Percentiles rank a stretch among this genome's conserved stretches.
Conservation (phyloP, 1,140 invertebrate genomes). For the Drosophila auraria region DNA sequence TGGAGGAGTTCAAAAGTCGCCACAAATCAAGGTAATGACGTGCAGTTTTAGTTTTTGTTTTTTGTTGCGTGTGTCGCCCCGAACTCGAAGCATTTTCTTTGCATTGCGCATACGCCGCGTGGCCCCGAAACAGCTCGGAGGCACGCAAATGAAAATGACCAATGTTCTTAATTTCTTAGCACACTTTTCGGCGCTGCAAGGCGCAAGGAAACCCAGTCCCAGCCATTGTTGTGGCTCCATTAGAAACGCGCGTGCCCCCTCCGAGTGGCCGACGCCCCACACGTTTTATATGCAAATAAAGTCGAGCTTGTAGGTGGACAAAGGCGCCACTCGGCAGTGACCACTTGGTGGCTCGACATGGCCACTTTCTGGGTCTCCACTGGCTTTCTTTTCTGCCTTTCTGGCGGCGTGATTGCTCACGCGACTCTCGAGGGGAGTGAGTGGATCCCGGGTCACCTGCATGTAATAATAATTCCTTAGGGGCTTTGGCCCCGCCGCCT, state of each 20-base stretch:
- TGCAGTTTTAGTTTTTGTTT: slow-evolving; percentile 63
- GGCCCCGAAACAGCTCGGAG: slow-evolving; percentile 30
- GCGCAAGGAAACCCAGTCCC: slow-evolving; percentile 41
- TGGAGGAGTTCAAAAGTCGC: slow-evolving; percentile 25
- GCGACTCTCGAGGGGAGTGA: slow-evolving; percentile 41
- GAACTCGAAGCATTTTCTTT: slow-evolving; percentile 48
- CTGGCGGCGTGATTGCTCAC: slow-evolving; percentile 67
- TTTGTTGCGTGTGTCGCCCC: slow-evolving; percentile 65
- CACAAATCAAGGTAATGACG: slow-evolving; percentile 80
- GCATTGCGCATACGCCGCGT: slow-evolving; percentile 73
- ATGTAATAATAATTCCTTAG: slow-evolving; percentile 75
- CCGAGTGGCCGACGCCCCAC: slow-evolving; percentile 28
- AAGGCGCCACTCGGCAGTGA: slow-evolving; percentile 63
- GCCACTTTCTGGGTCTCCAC: slow-evolving; percentile 30
- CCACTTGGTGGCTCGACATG: slow-evolving; percentile 49
- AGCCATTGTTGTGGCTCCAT: slow-evolving; percentile 41
- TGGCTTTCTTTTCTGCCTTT: slow-evolving; percentile 17
- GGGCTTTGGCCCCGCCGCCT: slow-evolving; percentile 32
- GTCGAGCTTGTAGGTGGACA: slow-evolving; percentile 21
- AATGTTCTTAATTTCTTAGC: slow-evolving; percentile 79
- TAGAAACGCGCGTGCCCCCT: slow-evolving; percentile 42
- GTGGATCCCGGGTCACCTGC: slow-evolving; percentile 13
- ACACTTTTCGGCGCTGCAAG: slow-evolving; percentile 65
- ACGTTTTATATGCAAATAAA: slow-evolving; percentile 81
- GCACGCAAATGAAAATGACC: slow-evolving; percentile 70